phyloP scores from a whole-genome alignment of 2,113 vertebrate species.

The Dendrocopos noguchii region DNA sequence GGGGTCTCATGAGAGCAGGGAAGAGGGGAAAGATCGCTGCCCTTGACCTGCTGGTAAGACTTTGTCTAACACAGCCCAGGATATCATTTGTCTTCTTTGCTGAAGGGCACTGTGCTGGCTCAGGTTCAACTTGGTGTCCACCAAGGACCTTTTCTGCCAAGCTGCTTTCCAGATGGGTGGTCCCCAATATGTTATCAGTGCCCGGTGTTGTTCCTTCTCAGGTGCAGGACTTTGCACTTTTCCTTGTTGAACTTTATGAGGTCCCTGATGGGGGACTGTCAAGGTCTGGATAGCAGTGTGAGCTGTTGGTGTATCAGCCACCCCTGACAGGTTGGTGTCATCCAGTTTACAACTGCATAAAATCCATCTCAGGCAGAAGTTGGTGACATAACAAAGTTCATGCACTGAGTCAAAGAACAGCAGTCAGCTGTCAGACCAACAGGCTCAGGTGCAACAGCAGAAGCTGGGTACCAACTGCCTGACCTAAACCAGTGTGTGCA shows the following conservation, averaged over 20 bases:
- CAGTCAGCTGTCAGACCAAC: neutral
- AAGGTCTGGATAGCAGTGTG: neutral
- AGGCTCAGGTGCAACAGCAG: neutral
- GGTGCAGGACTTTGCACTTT: neutral
- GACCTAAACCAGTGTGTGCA: rapidly evolving
- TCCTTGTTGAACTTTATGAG: neutral
- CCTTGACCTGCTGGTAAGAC: neutral
- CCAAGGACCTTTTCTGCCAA: neutral
- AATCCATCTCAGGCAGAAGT: neutral
- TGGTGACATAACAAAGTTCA: neutral
- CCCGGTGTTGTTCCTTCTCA: neutral
- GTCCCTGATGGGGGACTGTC: neutral
- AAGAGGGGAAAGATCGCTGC: neutral
- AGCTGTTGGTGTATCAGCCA: rapidly evolving
- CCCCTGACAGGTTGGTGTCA: neutral
- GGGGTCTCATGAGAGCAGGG: neutral
- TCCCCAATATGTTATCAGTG: neutral
- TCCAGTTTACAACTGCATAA: neutral
- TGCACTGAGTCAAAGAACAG: neutral
- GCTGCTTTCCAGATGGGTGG: neutral
- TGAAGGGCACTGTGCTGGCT: neutral
- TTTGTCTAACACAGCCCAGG: neutral
- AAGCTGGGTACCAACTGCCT: neutral
- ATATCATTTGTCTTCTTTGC: neutral
- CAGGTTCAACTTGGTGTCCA: neutral